Percentiles rank a stretch among this genome's conserved stretches.
These are phyloP conservation scores for Bombycilla garrulus DNA, from an alignment of 2,113 vertebrate genomes.

Conservation along the genomic window DNA sequence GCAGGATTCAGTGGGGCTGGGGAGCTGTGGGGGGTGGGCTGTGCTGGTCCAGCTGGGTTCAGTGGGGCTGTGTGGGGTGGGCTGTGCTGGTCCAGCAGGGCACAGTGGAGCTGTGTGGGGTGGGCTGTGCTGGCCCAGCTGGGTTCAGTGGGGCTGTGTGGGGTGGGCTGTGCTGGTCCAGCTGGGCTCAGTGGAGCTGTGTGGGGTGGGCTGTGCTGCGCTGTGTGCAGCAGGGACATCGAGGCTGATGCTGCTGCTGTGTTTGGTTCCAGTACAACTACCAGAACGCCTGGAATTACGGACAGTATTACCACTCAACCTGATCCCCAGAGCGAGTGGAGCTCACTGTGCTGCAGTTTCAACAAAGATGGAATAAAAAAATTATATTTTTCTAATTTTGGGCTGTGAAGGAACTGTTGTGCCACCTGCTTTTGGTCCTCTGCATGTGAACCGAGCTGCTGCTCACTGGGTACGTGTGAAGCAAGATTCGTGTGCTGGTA, in stretches of 20 bases:
- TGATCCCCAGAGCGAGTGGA: conserved; percentile 70
- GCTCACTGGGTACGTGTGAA: conserved; percentile 59
- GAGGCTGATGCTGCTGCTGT: not conserved
- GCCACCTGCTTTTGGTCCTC: conserved; percentile 66
- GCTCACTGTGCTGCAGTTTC: not conserved
- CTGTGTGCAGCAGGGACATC: rapidly evolving
- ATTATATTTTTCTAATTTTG: conserved; percentile 71
- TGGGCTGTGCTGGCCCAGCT: too few species aligned
- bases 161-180: too few species aligned
- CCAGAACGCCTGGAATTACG: conserved; percentile 95
- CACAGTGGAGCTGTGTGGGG: too few species aligned
- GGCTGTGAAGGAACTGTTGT: conserved; percentile 71
- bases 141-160: too few species aligned
- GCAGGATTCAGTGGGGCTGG: not conserved
- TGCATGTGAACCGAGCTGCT: conserved; percentile 57
- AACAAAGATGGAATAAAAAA: conserved; percentile 47
- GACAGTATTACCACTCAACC: conserved; percentile 96
- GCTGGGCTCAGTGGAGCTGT: not conserved
- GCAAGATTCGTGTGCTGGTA: conserved; percentile 64
- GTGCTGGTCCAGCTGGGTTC: not conserved
- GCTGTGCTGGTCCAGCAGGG: too few species aligned
- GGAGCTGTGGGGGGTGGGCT: too few species aligned
- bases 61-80: not conserved
- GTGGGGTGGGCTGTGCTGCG: not conserved
- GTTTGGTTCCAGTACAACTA: conserved; percentile 83